Percentiles rank a stretch among this genome's conserved stretches.
Evolutionary conservation across 1,140 invertebrate genomes (phyloP).

Genomic region (Microplitis demolitor): DNA sequence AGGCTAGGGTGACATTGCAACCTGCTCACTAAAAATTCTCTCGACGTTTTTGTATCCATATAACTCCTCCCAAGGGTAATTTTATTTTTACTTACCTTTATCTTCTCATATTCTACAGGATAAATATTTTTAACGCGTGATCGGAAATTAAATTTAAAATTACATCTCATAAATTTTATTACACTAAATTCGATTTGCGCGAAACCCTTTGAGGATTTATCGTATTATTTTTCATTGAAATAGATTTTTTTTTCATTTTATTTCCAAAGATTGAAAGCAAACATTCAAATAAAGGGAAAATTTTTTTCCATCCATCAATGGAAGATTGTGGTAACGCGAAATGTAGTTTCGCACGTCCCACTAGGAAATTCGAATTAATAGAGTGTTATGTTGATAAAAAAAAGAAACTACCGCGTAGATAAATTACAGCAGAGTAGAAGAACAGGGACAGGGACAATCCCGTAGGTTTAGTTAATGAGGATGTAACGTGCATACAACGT

Average conservation of each 20-base stretch:
- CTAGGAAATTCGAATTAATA: constrained; percentile 52
- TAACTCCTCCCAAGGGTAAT: neutral
- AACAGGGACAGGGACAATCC: constrained; percentile 31
- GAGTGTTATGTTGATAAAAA: constrained; percentile 41
- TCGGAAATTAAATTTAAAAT: constrained; percentile 6
- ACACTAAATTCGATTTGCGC: neutral
- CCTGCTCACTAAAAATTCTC: too few relatives aligned
- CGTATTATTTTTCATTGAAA: neutral
- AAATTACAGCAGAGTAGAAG: constrained; percentile 19
- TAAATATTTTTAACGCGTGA: neutral
- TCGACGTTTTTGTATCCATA: neutral
- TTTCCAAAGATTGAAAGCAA: neutral
- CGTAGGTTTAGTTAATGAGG: constrained; percentile 45
- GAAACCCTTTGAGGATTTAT: too few relatives aligned
- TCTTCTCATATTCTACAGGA: neutral
- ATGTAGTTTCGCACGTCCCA: neutral
- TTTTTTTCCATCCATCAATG: neutral
- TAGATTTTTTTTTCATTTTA: neutral
- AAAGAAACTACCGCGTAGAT: constrained; percentile 35
- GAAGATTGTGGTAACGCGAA: neutral
- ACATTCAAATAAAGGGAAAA: neutral
- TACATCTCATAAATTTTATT: neutral
- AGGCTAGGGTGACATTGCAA: neutral
- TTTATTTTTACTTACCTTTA: neutral
- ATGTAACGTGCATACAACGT: constrained; percentile 37